Evolutionary conservation across 2,888 invertebrate genomes (phyloP), one percentile per base, ranked within the genome.

Genomic region (Oligia fasciuncula): DNA sequence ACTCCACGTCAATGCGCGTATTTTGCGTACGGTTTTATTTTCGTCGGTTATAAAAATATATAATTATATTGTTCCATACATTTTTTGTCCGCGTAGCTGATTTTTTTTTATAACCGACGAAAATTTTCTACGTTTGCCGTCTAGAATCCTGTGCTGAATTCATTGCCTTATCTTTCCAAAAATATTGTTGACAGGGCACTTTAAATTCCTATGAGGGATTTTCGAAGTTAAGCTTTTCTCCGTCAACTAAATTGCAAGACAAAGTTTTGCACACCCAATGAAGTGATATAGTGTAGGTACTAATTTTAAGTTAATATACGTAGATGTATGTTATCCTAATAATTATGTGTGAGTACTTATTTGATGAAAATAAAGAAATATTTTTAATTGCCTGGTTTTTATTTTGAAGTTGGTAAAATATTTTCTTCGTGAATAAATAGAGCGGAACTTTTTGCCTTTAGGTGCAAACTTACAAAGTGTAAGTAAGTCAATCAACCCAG

Each of bases 271-370:
- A 75, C 74, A 87, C 74, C 83, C 70, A 77, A 74, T 87, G 71
- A 82, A 83, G 80, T 89, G 87, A 89, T 85, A 79, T 77, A 80
- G 71, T 77, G 35, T 70, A 40, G 40, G 40, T 40, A 65, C 40
- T 85, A 85, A 80, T 71, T 74, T 40, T 84, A 87, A 83, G 77
- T 83, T 85, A 78, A 67, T 81, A 62, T 76, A 80, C 74, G 74
- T 87, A 87, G 89, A 80, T 80, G 6, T 80, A 83, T 62, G 35
- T 62, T 77, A 80, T 87, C 51, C 65, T 81, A 76, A 70, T 78
- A 57, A 73, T 71, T 72, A 76, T 84, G 85, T 86, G 88, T 80
- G 88, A 87, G 87, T 87, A 87, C 89, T 87, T 89, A 87, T 87
- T 87, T 74, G 54, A 87, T 70, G 80, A 89, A 89, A 89, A 87